These are phyloP conservation scores for Epizoanthus rinbou DNA, from an alignment of 92 coral and sea anemone genomes.

Conservation along the genomic window DNA sequence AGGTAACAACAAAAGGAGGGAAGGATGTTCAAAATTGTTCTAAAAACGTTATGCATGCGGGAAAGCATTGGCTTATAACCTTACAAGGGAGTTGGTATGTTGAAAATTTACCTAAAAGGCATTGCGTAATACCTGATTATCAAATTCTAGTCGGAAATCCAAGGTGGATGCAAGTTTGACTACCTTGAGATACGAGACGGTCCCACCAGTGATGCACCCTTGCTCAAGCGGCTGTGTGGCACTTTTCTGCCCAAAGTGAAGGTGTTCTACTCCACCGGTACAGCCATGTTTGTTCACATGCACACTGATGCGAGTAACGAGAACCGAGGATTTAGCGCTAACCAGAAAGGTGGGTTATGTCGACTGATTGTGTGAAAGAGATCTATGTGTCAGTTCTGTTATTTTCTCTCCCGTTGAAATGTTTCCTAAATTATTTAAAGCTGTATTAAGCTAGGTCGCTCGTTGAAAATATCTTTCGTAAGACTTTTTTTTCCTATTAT, in stretches of 20 bases:
- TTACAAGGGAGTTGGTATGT: too few relatives aligned
- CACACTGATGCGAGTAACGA: slow-evolving; percentile 53
- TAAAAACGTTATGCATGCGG: too few relatives aligned
- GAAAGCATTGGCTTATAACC: too few relatives aligned
- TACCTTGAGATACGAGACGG: slow-evolving; percentile 66
- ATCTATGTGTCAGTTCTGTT: background rate
- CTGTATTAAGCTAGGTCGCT: too few relatives aligned
- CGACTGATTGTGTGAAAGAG: too few relatives aligned
- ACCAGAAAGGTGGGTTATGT: slow-evolving; percentile 23
- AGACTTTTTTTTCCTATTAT: too few relatives aligned
- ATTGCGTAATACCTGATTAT: background rate
- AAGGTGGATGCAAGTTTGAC: slow-evolving; percentile 66
- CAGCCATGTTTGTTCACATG: slow-evolving; percentile 60
- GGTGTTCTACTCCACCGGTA: slow-evolving; percentile 54
- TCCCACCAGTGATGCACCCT: slow-evolving; percentile 51
- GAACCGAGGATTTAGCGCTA: slow-evolving; percentile 58
- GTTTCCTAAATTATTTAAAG: background rate
- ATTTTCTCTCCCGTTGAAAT: background rate
- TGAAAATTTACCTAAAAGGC: too few relatives aligned
- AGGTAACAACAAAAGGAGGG: too few relatives aligned
- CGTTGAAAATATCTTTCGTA: too few relatives aligned
- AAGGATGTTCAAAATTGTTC: too few relatives aligned
- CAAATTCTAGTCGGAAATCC: slow-evolving; percentile 55
- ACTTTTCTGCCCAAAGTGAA: background rate
- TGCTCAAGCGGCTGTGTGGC: slow-evolving; percentile 62